These are phyloP conservation scores for Petrophora chlorosata DNA, from an alignment of 2,888 invertebrate genomes.

Conservation along the genomic window DNA sequence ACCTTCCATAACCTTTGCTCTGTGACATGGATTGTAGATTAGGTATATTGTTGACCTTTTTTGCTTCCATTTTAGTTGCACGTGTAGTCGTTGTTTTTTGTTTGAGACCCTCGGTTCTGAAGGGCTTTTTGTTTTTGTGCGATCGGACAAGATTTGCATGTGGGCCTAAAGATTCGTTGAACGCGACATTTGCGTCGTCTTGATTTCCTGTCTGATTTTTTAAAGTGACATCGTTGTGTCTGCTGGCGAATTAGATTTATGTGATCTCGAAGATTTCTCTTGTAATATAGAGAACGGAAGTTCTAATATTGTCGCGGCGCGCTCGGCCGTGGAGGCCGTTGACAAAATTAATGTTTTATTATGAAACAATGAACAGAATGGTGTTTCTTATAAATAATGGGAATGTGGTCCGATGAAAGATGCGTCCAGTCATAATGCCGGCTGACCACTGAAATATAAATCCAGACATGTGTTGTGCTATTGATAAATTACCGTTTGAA, in stretches of 20 bases:
- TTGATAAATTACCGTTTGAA: slow-evolving; percentile 40
- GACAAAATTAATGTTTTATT: slow-evolving; percentile 82
- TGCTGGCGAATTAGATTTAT: slow-evolving; percentile 54
- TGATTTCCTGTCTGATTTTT: slow-evolving; percentile 53
- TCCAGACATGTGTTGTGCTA: slow-evolving; percentile 37
- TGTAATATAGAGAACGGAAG: slow-evolving; percentile 64
- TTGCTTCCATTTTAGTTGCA: slow-evolving; percentile 74
- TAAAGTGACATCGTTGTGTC: slow-evolving; percentile 34
- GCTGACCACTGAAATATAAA: slow-evolving; percentile 46
- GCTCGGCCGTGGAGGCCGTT: slow-evolving; percentile 68
- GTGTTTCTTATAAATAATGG: slow-evolving; percentile 72
- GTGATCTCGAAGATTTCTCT: slow-evolving; percentile 48
- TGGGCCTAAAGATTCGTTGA: slow-evolving; percentile 51
- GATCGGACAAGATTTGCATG: slow-evolving; percentile 67
- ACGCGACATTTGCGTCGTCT: slow-evolving; percentile 52
- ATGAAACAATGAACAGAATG: slow-evolving; percentile 80
- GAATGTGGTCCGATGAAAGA: slow-evolving; percentile 62
- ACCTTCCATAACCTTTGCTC: slow-evolving; percentile 83
- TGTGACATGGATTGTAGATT: slow-evolving; percentile 83
- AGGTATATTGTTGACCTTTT: slow-evolving; percentile 83
- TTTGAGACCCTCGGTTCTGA: slow-evolving; percentile 49
- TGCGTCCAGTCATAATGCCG: slow-evolving; percentile 57
- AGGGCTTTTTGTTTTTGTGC: slow-evolving; percentile 67
- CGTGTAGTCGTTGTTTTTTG: slow-evolving; percentile 75
- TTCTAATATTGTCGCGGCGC: slow-evolving; percentile 72